A percentile compares a stretch with the other conserved stretches of the same genome.
phyloP scores from a whole-genome alignment of 2,888 invertebrate species.

The Molorchus minor region DNA sequence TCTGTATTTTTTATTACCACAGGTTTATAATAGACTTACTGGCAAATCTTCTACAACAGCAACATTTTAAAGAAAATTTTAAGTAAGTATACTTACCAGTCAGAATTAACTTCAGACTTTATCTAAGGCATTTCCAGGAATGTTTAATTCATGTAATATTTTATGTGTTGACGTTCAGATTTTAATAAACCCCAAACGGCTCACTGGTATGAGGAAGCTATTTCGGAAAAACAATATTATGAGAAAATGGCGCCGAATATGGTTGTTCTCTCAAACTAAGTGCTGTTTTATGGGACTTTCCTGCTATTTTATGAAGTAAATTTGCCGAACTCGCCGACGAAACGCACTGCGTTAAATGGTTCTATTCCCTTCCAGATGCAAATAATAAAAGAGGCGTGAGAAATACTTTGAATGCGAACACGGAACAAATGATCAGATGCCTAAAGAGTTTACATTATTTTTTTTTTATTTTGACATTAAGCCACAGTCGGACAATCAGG shows the following conservation, averaged over 20 bases:
- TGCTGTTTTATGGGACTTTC: conserved; percentile 22
- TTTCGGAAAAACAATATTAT: conserved; percentile 29
- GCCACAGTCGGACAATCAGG: too few relatives aligned
- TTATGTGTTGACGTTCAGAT: conserved; percentile 5
- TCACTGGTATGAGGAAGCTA: conserved; percentile 27
- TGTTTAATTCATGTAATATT: conserved; percentile 1
- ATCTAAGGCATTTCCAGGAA: not conserved
- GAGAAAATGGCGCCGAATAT: conserved; percentile 20
- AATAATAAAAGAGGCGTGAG: conserved; percentile 41
- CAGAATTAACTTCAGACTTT: not conserved
- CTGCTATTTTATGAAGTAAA: conserved; percentile 19
- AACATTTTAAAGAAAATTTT: too few relatives aligned
- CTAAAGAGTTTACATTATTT: too few relatives aligned
- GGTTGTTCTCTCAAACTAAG: conserved; percentile 21
- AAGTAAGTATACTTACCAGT: too few relatives aligned
- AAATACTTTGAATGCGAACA: conserved; percentile 7
- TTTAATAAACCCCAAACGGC: conserved; percentile 24
- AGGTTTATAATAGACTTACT: too few relatives aligned
- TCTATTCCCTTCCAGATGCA: conserved; percentile 40
- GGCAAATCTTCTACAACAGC: too few relatives aligned
- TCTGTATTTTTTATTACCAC: too few relatives aligned
- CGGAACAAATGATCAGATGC: not conserved
- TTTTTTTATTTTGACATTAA: too few relatives aligned
- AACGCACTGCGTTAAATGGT: conserved; percentile 32
- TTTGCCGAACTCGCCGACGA: conserved; percentile 11